Base-by-base conservation (phyloP, 2,113 vertebrate genomes). In the Tachycineta bicolor region DNA sequence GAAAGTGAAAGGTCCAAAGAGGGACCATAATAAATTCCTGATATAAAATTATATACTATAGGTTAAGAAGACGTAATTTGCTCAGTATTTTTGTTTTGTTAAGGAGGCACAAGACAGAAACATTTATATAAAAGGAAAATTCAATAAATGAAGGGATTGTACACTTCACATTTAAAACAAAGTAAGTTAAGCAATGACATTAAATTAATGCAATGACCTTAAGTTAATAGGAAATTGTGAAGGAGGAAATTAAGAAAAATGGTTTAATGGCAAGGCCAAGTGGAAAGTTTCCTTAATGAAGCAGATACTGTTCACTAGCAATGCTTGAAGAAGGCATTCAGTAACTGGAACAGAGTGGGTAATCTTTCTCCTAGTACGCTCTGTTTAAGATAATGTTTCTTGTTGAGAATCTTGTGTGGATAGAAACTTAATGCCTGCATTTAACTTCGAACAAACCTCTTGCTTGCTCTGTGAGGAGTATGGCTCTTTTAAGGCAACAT, bases 181-280 rank as follows among this genome's bases (percentile, higher is more conserved):
- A 69, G 62, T 41, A 94, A 96, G 34, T 17, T 92, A 82, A 90
- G 83, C 59, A 93, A 84, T 47, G 14, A 73, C 34, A 65, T 95
- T 81, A 84, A 71, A 47, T 78, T 90, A 96, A 84, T 75, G 87
- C 44, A 94, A 78, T 52, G 12, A 62, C 21, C 59, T 96, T 67
- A 84, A 71, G 49, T 71, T 93, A 95, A 81, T 80, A 94, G 87
- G 34, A 83, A 92, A 94, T 83, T 69, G 13, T 63, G 44, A 96
- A 83, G 25, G 64, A 85, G 89, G 92, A 96, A 94, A 95, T 96
- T 71, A 95, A 28, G 33, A 70, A 65, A 90, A 95, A 89, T 14
- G 37, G 78, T 92, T 79, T 93, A 69, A 76, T 83, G 63, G 60
- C 59, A 93, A 67, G 56, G 46, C 49, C 50, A 84, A 74, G 47